Percentiles rank a stretch among this genome's conserved stretches.
These are phyloP conservation scores for Seladonia tumulorum DNA, from an alignment of 2,888 invertebrate species.

Conservation along the genomic window DNA sequence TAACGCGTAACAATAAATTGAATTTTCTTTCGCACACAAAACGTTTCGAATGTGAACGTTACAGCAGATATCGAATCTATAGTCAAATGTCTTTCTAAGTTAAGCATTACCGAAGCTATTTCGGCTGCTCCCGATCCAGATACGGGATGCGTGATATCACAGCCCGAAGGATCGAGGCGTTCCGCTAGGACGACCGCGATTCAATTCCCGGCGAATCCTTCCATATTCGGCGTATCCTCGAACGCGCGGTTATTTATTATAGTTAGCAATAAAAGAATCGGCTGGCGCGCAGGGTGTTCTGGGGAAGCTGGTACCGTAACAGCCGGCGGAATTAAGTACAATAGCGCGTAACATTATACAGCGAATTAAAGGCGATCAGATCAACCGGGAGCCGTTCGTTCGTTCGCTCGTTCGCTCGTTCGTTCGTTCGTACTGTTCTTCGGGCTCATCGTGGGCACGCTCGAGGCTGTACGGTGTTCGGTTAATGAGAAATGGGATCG, in stretches of 20 bases:
- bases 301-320: conserved; percentile 61
- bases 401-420: not conserved
- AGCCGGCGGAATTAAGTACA: conserved; percentile 61
- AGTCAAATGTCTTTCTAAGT: not conserved
- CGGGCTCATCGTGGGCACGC: not conserved
- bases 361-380: conserved; percentile 56
- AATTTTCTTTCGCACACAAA: not conserved
- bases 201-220: conserved; percentile 37
- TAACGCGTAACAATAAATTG: not conserved
- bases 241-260: conserved; percentile 42
- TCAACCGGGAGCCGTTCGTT: conserved; percentile 11
- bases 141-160: not conserved
- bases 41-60: not conserved
- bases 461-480: conserved; percentile 30
- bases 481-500: conserved; percentile 54
- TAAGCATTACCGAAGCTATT: not conserved
- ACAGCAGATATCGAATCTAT: not conserved
- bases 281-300: conserved; percentile 15
- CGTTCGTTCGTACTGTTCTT: not conserved
- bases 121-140: not conserved
- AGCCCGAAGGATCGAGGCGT: conserved; percentile 9
- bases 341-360: conserved; percentile 67
- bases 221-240: conserved; percentile 49
- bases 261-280: conserved; percentile 36
- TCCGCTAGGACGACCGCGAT: conserved; percentile 25